A percentile compares a stretch with the other conserved stretches of the same genome.
These are phyloP conservation scores for Phataginus tetradactyla DNA, from an alignment of 2,797 vertebrate genomes.

Conservation along the genomic window DNA sequence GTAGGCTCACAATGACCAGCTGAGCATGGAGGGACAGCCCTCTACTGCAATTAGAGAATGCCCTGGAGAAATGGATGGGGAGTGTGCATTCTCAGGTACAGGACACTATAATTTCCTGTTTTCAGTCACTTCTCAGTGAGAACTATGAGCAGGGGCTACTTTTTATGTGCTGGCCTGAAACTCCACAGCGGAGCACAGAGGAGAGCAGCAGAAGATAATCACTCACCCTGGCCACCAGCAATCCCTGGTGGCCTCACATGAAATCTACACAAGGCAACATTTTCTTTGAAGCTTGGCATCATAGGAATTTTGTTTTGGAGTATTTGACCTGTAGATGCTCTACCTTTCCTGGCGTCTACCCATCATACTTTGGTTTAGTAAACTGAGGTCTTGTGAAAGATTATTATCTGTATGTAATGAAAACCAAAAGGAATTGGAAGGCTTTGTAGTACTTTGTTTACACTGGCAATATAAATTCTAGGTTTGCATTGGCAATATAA, in stretches of 20 bases:
- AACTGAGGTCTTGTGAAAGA: constrained; percentile 14
- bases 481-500: not conserved
- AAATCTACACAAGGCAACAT: not conserved
- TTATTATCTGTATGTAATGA: not conserved
- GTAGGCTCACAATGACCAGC: not conserved
- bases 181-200: not conserved
- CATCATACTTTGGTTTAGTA: not conserved
- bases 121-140: not conserved
- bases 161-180: not conserved
- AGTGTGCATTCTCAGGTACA: not conserved
- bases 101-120: not conserved
- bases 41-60: not conserved
- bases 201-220: not conserved
- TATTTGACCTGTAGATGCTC: not conserved
- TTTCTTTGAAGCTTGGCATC: not conserved
- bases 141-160: not conserved
- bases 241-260: not conserved
- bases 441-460: constrained; percentile 2
- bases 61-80: not conserved
- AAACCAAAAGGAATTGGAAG: constrained; percentile 4
- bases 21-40: not conserved
- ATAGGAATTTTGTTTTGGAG: constrained; percentile 9
- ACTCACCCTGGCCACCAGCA: not conserved
- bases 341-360: not conserved
- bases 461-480: not conserved